Percentiles rank a stretch among this genome's conserved stretches.
Conservation (phyloP, 2,888 invertebrate genomes). For the Agonopterix arenella region DNA sequence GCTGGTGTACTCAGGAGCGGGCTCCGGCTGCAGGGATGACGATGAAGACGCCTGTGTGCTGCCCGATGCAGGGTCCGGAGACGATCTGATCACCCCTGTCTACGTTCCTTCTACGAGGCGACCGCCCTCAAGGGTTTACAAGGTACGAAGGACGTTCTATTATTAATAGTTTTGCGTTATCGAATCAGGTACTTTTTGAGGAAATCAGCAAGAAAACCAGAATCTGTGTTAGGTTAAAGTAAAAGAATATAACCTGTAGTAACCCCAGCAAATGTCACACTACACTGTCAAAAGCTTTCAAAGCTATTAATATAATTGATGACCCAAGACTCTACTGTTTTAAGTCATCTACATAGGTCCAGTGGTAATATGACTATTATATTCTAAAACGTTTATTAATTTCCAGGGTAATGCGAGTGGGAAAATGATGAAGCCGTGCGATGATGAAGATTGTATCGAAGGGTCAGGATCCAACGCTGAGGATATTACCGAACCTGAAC, state of each 20-base stretch:
- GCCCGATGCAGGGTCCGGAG: slow-evolving; percentile 89
- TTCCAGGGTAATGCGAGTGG: slow-evolving; percentile 51
- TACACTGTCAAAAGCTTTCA: no score
- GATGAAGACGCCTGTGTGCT: slow-evolving; percentile 95
- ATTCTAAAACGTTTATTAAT: not conserved
- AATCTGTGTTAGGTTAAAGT: no score
- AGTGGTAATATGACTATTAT: not conserved
- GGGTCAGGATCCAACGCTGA: slow-evolving; percentile 87
- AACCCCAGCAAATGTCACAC: no score
- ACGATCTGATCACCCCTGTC: slow-evolving; percentile 95
- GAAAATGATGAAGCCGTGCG: slow-evolving; percentile 78
- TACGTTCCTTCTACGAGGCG: slow-evolving; percentile 89
- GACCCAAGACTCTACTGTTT: no score
- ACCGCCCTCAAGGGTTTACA: slow-evolving; percentile 59
- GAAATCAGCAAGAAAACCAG: no score
- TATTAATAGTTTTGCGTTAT: no score
- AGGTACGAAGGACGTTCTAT: slow-evolving; percentile 18
- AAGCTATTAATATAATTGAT: no score
- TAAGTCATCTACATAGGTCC: not conserved
- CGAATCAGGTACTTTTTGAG: no score
- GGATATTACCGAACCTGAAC: slow-evolving; percentile 80
- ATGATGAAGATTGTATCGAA: slow-evolving; percentile 91
- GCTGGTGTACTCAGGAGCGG: slow-evolving; percentile 93
- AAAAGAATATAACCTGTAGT: no score
- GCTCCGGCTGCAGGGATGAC: slow-evolving; percentile 93